These are phyloP conservation scores for Stenodera caucasica DNA, from an alignment of 2,888 invertebrate genomes.

Conservation along the genomic window DNA sequence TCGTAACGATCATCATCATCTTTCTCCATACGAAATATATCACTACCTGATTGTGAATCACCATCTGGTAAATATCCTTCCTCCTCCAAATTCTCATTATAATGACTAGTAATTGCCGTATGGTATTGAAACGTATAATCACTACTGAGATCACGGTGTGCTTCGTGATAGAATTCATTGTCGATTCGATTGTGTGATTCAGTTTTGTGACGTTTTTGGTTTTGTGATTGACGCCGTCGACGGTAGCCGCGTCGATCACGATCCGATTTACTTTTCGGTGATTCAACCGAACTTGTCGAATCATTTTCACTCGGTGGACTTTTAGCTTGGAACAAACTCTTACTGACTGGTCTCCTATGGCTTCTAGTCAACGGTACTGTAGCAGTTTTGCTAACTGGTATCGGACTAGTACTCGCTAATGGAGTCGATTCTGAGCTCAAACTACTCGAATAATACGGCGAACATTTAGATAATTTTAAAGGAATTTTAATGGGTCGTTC, in stretches of 20 bases:
- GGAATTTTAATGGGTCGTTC: slow-evolving; percentile 56
- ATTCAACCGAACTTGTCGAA: slow-evolving; percentile 73
- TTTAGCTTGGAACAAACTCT: slow-evolving; percentile 64
- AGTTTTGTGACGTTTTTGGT: slow-evolving; percentile 60
- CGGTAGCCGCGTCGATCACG: slow-evolving; percentile 67
- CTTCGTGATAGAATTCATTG: slow-evolving; percentile 52
- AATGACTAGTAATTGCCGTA: slow-evolving; percentile 37
- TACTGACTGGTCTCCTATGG: slow-evolving; percentile 59
- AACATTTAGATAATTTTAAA: slow-evolving; percentile 66
- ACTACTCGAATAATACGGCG: slow-evolving; percentile 76
- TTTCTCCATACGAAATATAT: slow-evolving; percentile 55
- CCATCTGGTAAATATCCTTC: slow-evolving; percentile 70
- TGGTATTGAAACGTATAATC: slow-evolving; percentile 52
- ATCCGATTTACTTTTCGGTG: slow-evolving; percentile 61
- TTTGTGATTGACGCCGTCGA: slow-evolving; percentile 64
- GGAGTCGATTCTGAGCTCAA: slow-evolving; percentile 75
- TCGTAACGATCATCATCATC: slow-evolving; percentile 63
- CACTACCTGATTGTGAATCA: slow-evolving; percentile 59
- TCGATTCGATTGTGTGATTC: slow-evolving; percentile 56
- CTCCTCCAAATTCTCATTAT: slow-evolving; percentile 48
- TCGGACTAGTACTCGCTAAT: slow-evolving; percentile 62
- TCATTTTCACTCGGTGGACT: slow-evolving; percentile 76
- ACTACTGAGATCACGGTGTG: slow-evolving; percentile 43
- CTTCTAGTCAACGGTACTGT: slow-evolving; percentile 53
- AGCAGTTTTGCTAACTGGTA: slow-evolving; percentile 65